Evolutionary conservation across 1,140 invertebrate species (phyloP).

Genomic region (Brachionus rotundiformis): DNA sequence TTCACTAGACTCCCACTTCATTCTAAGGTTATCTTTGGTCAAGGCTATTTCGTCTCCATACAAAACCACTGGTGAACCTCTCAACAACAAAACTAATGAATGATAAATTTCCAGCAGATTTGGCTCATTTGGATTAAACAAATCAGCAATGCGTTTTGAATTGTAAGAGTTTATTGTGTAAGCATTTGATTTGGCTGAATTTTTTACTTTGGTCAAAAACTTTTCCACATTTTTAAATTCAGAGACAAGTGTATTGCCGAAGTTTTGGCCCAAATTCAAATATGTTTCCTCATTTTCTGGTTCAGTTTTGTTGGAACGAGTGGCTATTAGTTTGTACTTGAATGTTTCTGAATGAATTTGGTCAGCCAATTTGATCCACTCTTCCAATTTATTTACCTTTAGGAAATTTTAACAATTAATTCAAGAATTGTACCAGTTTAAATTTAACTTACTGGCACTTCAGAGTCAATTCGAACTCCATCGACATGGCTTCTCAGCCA

Average conservation of each 20-base stretch:
- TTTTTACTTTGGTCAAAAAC: not conserved
- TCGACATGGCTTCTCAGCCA: slow-evolving; percentile 17
- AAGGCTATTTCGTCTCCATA: slow-evolving; percentile 46
- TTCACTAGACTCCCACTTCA: not conserved
- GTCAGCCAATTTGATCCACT: not conserved
- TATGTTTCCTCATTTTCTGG: not conserved
- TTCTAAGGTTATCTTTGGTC: not conserved
- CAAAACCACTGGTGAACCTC: slow-evolving; percentile 31
- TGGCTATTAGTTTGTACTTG: slow-evolving; percentile 9
- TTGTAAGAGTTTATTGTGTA: not conserved
- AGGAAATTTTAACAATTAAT: no score
- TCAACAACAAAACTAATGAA: not conserved
- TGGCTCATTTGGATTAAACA: slow-evolving; percentile 9
- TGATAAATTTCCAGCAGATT: not conserved
- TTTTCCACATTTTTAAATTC: not conserved
- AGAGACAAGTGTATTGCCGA: not conserved
- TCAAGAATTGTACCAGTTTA: not conserved
- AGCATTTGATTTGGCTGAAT: not conserved
- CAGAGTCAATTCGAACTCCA: slow-evolving; percentile 16
- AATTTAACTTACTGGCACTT: not conserved
- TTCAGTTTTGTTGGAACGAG: not conserved
- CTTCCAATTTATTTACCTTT: not conserved
- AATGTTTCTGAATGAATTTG: slow-evolving; percentile 16
- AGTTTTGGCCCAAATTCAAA: not conserved
- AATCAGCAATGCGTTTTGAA: not conserved